phyloP scores from a whole-genome alignment of 2,113 vertebrate genomes.

The Cervus canadensis region DNA sequence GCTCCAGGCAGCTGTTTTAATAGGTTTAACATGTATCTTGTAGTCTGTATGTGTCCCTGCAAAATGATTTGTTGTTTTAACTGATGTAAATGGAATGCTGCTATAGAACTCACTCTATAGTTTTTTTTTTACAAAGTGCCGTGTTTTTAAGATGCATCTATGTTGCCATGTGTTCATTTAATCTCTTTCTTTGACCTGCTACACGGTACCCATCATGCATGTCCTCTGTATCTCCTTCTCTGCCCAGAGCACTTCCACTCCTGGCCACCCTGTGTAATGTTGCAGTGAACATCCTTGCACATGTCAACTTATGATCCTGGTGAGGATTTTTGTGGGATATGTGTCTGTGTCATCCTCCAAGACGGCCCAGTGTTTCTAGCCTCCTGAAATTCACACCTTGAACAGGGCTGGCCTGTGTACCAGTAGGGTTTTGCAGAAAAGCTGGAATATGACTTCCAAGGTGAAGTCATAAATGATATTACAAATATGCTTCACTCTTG shows the following conservation, averaged over 20 bases:
- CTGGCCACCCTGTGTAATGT: fast-evolving
- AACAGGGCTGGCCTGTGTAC: background rate
- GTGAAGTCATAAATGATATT: background rate
- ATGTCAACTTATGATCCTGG: fast-evolving
- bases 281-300: fast-evolving
- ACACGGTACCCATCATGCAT: fast-evolving
- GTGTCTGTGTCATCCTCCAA: background rate
- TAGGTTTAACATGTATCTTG: background rate
- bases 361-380: too few relatives aligned
- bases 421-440: background rate
- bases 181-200: background rate
- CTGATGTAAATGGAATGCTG: background rate
- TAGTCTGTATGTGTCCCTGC: background rate
- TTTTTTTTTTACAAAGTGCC: background rate
- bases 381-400: background rate
- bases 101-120: background rate
- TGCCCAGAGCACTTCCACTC: background rate
- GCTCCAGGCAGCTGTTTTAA: background rate
- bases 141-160: background rate
- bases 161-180: background rate
- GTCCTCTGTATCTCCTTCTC: too few relatives aligned
- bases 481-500: background rate
- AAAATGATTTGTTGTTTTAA: background rate
- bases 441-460: background rate
- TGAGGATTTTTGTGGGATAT: too few relatives aligned